Conservation (phyloP, 2,888 invertebrate genomes). For the Himalopsyche japonica region DNA sequence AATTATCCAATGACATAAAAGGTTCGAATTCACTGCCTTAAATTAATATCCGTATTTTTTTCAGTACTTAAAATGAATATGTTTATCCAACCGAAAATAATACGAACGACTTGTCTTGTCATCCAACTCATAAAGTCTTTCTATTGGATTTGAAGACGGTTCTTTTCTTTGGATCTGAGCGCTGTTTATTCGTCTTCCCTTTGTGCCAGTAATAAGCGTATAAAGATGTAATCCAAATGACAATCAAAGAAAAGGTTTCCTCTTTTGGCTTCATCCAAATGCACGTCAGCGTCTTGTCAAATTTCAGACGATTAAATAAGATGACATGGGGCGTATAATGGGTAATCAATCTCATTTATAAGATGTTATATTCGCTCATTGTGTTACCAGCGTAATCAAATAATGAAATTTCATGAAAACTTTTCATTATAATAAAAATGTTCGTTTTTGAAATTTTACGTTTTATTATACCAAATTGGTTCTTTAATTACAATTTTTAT, state of each 20-base stretch:
- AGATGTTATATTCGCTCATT: background rate
- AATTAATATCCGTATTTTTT: background rate
- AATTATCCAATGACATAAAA: background rate
- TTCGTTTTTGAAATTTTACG: too few relatives aligned
- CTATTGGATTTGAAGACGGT: conserved; percentile 21
- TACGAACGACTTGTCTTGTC: conserved; percentile 22
- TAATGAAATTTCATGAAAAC: background rate
- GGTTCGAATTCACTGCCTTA: background rate
- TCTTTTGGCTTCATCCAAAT: background rate
- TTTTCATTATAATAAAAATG: background rate
- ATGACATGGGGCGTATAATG: background rate
- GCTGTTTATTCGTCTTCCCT: conserved; percentile 16
- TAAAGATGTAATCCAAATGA: conserved; percentile 14
- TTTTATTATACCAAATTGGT: too few relatives aligned
- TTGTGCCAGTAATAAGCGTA: conserved; percentile 17
- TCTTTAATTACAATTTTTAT: too few relatives aligned
- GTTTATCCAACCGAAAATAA: conserved; percentile 6
- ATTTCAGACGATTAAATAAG: background rate
- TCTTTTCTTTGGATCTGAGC: background rate
- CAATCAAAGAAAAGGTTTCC: background rate
- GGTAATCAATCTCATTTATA: background rate
- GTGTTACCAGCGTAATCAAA: background rate
- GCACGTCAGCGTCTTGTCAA: background rate
- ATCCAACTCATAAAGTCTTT: conserved; percentile 21
- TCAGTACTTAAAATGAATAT: background rate